phyloP scores from a whole-genome alignment of 2,113 vertebrate species.

The Vidua macroura region DNA sequence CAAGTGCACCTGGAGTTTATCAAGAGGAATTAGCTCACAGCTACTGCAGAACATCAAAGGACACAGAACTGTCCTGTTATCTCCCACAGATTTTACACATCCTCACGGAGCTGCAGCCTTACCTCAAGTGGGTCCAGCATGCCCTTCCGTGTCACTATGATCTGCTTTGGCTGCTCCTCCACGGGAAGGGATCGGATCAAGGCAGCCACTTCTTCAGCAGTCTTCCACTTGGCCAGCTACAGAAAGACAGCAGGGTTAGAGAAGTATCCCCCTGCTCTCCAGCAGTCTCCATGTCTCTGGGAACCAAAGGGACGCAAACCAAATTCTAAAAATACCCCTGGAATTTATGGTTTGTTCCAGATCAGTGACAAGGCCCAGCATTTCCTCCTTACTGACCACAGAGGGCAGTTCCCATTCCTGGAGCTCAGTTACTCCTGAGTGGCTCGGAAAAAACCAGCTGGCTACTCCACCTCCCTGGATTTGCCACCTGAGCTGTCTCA shows the following conservation, averaged over 20 bases:
- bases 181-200: constrained; percentile 96
- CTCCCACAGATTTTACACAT: background rate
- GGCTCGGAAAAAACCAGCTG: background rate
- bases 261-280: background rate
- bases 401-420: background rate
- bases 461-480: background rate
- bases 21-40: background rate
- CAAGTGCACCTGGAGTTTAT: constrained; percentile 87
- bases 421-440: background rate
- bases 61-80: background rate
- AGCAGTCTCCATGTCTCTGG: background rate
- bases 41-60: background rate
- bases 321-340: background rate
- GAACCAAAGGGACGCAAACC: background rate
- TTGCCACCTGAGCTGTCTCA: background rate
- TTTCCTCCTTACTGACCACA: background rate
- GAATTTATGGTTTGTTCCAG: background rate
- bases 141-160: constrained; percentile 97
- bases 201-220: constrained; percentile 97
- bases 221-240: constrained; percentile 99
- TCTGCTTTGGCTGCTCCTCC: constrained; percentile 98
- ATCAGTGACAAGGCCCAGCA: background rate
- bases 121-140: constrained; percentile 99
- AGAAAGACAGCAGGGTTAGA: background rate
- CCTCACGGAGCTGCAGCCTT: background rate